Evolutionary conservation across 2,888 invertebrate genomes (phyloP).

Genomic region (Agrochola lota): DNA sequence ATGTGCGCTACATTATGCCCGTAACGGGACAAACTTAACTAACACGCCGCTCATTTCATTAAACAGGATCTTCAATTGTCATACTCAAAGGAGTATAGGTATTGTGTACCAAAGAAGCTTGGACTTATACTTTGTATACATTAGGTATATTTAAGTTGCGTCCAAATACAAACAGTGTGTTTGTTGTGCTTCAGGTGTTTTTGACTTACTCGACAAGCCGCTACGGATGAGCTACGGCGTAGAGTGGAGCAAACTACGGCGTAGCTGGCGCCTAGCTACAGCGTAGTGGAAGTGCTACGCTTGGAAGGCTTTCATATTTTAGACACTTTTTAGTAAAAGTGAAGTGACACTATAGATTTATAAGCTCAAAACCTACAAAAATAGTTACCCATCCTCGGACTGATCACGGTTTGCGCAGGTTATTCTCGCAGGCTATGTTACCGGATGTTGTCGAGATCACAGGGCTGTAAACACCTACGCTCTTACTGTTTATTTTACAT

Average conservation of each 20-base stretch:
- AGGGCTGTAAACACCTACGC: background rate
- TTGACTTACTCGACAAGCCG: too few species aligned
- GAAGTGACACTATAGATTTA: background rate
- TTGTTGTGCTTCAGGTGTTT: too few species aligned
- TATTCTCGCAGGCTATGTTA: background rate
- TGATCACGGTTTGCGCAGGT: background rate
- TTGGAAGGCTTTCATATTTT: background rate
- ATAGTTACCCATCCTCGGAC: background rate
- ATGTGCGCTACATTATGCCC: constrained; percentile 9
- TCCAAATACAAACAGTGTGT: too few species aligned
- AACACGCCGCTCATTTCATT: background rate
- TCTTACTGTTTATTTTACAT: constrained; percentile 10
- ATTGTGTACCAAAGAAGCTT: background rate
- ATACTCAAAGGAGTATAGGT: background rate
- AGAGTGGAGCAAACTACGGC: background rate
- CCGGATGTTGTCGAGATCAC: background rate
- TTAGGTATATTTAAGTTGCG: too few species aligned
- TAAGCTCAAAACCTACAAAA: too few species aligned
- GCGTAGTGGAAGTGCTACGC: background rate
- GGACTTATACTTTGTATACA: background rate
- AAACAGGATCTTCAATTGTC: background rate
- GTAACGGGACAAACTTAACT: constrained; percentile 7
- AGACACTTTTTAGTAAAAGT: background rate
- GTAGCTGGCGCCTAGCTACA: background rate
- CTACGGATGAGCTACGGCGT: too few species aligned